phyloP scores from a whole-genome alignment of 1,140 invertebrate species.

The Cydia strobilella region DNA sequence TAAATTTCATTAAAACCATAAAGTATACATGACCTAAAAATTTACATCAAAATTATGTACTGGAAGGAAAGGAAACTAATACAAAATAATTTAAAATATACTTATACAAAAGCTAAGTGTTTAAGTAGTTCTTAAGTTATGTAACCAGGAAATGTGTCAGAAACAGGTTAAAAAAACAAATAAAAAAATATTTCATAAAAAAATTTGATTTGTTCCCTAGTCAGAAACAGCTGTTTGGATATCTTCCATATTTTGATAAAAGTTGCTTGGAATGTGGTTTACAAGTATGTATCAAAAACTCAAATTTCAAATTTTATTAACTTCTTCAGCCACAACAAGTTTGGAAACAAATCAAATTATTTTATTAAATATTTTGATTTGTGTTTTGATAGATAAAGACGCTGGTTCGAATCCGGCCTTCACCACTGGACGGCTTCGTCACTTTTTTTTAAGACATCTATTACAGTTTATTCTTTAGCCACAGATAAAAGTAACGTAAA shows the following conservation, averaged over 20 bases:
- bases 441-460: no score
- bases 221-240: not conserved
- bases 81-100: not conserved
- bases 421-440: no score
- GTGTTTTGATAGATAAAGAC: no score
- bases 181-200: no score
- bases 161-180: no score
- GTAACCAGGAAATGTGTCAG: not conserved
- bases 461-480: no score
- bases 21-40: not conserved
- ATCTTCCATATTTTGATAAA: no score
- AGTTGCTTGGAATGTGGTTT: not conserved
- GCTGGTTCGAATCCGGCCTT: no score
- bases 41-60: not conserved
- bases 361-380: no score
- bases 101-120: not conserved
- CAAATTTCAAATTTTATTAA: not conserved
- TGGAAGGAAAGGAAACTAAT: not conserved
- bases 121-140: not conserved
- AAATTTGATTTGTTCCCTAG: no score
- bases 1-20: not conserved
- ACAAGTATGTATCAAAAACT: not conserved
- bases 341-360: no score
- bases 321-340: not conserved
- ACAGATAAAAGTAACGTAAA: not conserved